These are phyloP conservation scores for Phalacrocorax aristotelis DNA, from an alignment of 2,113 vertebrate genomes.

Conservation along the genomic window DNA sequence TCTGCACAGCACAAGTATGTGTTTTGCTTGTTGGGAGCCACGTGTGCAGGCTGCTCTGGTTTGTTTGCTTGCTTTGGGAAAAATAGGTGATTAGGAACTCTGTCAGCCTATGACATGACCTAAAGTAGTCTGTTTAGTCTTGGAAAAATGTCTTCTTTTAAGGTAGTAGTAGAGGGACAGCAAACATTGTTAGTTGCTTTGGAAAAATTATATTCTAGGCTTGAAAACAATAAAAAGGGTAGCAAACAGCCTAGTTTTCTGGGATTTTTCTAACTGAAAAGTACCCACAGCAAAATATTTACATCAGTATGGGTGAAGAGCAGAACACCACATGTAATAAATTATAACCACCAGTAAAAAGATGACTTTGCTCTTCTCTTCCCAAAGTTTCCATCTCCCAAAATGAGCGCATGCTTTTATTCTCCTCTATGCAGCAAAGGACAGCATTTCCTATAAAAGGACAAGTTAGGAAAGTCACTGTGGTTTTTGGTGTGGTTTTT, in stretches of 20 bases:
- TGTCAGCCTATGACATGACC: not conserved
- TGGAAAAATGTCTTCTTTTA: not conserved
- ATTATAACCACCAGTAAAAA: not conserved
- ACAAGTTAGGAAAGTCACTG: not conserved
- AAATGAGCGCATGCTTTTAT: fast-evolving
- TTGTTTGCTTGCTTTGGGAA: not conserved
- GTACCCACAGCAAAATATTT: not conserved
- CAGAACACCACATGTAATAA: not conserved
- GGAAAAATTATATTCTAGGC: not conserved
- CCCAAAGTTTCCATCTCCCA: not conserved
- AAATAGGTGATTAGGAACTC: not conserved
- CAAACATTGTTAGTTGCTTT: not conserved
- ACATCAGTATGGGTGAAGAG: not conserved
- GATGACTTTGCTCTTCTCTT: not conserved
- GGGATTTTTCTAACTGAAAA: not conserved
- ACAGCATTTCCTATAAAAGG: not conserved
- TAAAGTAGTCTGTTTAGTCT: not conserved
- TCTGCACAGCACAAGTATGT: not conserved
- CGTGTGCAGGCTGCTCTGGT: not conserved
- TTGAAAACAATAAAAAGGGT: not conserved
- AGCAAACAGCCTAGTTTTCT: not conserved
- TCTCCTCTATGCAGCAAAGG: not conserved
- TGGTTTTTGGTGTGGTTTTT: too few relatives aligned
- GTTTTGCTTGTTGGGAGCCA: not conserved
- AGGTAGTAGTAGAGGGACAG: not conserved